Evolutionary conservation across 2,797 vertebrate species (phyloP), one percentile per base, ranked within the genome.

Genomic region (Enteromius mattozi): DNA sequence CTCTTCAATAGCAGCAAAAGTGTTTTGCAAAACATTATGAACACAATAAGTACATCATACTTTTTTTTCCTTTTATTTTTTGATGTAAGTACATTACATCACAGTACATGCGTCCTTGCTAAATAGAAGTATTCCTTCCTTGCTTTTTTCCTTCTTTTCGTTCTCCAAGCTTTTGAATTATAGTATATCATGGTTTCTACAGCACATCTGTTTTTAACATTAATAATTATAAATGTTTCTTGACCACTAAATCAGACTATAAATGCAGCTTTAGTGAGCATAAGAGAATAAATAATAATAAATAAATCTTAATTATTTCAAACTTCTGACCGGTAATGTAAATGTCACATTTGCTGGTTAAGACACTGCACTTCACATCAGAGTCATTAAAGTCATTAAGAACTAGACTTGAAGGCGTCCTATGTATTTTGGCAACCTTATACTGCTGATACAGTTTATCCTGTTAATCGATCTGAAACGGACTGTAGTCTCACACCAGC

Each of bases 401-500:
- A 19, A 30, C n/a, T 54, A 83, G 51, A 42, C 30, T 75, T 81
- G 9, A 24, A 86, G 47, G 56, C 6, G 8, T 33, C 68, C 47
- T 16, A 19, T 74, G n/a, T 79, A 35, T 56, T 68, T 68, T 27
- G 27, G 9, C 21, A 35, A 3, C 2, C 6, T 65, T 79, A 40
- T 10, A 30, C 35, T 13, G 63, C 49, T 37, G 35, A 47, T 59
- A 56, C 45, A 47, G 21, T 83, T 79, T 74, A 69, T 69, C 9
- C 63, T 30, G 12, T 77, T 66, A 77, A 70, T 77, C 35, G 45
- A 47, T 81, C 72, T 35, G 42, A 51, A 84, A 69, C 16, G 16
- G 77, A 76, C 84, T 40, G n/a, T 77, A 65, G 35, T 68, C 72
- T n/a, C 65, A 37, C 47, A 45, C 74, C 82, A 84, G 71, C 3